Conservation (phyloP, 1,140 invertebrate species). For the Hyles vespertilio region DNA sequence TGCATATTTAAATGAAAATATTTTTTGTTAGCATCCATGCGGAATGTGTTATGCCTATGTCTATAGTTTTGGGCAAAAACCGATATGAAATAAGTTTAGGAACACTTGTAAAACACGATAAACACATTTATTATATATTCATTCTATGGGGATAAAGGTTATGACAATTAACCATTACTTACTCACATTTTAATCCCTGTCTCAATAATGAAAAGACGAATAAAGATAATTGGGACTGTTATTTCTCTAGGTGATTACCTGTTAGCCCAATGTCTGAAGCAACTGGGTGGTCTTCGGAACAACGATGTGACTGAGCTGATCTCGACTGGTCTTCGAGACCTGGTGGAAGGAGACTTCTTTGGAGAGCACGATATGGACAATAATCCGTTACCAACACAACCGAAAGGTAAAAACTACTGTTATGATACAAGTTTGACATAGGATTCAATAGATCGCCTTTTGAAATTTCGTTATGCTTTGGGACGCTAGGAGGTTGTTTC, state of each 20-base stretch:
- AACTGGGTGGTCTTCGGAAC: constrained; percentile 83
- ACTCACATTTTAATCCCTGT: not conserved
- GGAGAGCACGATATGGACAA: constrained; percentile 85
- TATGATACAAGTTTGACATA: constrained; percentile 9
- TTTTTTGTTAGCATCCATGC: too few relatives aligned
- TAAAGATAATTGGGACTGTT: not conserved
- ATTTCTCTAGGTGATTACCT: constrained; percentile 82
- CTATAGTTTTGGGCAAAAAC: too few relatives aligned
- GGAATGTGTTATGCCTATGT: too few relatives aligned
- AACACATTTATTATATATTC: too few relatives aligned
- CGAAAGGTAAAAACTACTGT: constrained; percentile 37
- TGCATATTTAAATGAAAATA: too few relatives aligned
- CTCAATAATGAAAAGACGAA: not conserved
- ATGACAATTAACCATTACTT: too few relatives aligned
- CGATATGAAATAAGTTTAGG: too few relatives aligned
- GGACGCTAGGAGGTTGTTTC: too few relatives aligned
- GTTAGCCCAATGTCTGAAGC: constrained; percentile 85
- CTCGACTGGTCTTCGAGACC: constrained; percentile 86
- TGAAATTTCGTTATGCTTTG: too few relatives aligned
- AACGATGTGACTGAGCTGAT: constrained; percentile 89
- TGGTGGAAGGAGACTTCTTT: constrained; percentile 90
- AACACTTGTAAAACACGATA: too few relatives aligned
- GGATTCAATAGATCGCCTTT: too few relatives aligned
- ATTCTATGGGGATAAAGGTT: too few relatives aligned
- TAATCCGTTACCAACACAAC: constrained; percentile 81